A percentile compares a stretch with the other conserved stretches of the same genome.
These are phyloP conservation scores for Chrysemys picta DNA, from an alignment of 2,113 vertebrate genomes.

Conservation along the genomic window DNA sequence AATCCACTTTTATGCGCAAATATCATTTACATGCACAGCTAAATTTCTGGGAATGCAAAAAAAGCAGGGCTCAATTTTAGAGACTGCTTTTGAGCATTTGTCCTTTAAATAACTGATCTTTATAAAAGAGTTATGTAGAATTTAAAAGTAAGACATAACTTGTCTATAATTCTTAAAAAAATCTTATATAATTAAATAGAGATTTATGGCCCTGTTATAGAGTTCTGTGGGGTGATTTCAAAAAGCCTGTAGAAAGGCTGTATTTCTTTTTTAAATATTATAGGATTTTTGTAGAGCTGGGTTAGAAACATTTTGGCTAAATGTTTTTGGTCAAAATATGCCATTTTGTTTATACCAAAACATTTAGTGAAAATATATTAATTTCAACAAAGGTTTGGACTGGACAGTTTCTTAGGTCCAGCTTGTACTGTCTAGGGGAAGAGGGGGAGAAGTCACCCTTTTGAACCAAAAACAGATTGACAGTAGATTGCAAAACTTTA, in stretches of 20 bases:
- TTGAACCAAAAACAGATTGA: not conserved
- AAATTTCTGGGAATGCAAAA: not conserved
- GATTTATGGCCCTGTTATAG: not conserved
- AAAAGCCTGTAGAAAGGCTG: not conserved
- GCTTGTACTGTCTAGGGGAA: not conserved
- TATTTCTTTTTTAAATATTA: not conserved
- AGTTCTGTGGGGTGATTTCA: not conserved
- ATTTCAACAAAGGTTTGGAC: not conserved
- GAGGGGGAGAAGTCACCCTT: not conserved
- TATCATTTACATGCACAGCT: not conserved
- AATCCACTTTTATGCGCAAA: accelerated
- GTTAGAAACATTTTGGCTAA: not conserved
- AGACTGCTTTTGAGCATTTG: not conserved
- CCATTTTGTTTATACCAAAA: not conserved
- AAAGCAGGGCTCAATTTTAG: not conserved
- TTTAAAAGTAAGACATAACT: not conserved
- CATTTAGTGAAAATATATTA: not conserved
- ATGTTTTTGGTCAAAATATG: not conserved
- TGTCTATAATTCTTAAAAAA: not conserved
- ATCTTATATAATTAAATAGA: too few species aligned
- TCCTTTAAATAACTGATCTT: not conserved
- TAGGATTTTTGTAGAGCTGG: not conserved
- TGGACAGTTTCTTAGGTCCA: not conserved
- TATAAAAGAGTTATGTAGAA: not conserved
- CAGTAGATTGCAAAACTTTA: not conserved